Conservation (phyloP, 2,113 vertebrate species). For the Passer montanus region DNA sequence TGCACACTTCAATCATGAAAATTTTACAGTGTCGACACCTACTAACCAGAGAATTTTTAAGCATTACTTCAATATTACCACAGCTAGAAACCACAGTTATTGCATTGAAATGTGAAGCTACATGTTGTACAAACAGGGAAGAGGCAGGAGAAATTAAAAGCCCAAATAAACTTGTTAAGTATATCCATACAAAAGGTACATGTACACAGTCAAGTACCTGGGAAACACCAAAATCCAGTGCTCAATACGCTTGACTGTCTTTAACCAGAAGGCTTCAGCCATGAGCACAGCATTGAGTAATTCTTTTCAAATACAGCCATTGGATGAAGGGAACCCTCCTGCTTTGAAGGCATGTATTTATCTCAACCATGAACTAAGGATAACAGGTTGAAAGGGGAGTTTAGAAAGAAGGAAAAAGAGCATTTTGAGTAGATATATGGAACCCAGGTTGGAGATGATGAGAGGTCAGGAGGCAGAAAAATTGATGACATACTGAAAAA, state of each 20-base stretch:
- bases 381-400: background rate
- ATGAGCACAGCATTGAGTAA: background rate
- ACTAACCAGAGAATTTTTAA: background rate
- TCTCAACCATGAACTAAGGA: background rate
- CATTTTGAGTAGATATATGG: background rate
- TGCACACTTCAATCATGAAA: background rate
- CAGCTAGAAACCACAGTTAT: background rate
- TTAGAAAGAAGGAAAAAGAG: background rate
- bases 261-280: background rate
- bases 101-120: background rate
- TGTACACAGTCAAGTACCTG: background rate
- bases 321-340: background rate
- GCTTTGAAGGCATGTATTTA: background rate
- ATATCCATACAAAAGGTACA: background rate
- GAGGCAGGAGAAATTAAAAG: background rate
- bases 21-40: background rate
- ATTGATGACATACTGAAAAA: background rate
- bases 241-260: background rate
- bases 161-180: background rate
- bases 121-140: background rate
- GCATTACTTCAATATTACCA: background rate
- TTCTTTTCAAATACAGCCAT: background rate
- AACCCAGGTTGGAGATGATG: background rate
- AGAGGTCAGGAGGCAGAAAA: background rate
- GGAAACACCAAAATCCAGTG: background rate